Percentiles rank a stretch among this genome's conserved stretches.
Evolutionary conservation across 92 coral and sea anemone genomes (phyloP).

Genomic region (Hydrozoanthus gracilis): DNA sequence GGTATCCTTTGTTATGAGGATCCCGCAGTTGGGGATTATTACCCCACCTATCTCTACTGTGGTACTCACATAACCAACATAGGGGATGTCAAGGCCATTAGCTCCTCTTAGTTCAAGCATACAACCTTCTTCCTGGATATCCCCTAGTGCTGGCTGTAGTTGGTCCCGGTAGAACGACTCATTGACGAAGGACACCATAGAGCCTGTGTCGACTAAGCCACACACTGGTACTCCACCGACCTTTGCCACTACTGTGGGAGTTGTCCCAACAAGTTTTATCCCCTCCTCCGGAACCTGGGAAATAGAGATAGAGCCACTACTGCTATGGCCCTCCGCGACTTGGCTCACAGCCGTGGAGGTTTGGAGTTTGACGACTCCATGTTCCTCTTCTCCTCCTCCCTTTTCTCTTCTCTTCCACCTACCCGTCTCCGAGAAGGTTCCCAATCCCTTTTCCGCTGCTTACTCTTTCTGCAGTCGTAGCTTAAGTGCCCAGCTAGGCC

Average conservation of each 20-base stretch:
- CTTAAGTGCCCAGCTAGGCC: no score
- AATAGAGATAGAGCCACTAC: no score
- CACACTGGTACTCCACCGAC: conserved; percentile 52
- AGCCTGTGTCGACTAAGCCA: conserved; percentile 68
- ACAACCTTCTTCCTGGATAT: not conserved
- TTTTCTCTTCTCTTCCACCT: no score
- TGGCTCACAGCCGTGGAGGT: no score
- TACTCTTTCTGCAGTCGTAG: no score
- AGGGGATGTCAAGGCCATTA: conserved; percentile 71
- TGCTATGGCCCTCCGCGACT: no score
- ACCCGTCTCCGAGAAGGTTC: no score
- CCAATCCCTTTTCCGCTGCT: no score
- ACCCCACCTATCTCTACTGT: conserved; percentile 56
- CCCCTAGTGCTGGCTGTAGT: conserved; percentile 45
- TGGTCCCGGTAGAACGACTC: conserved; percentile 57
- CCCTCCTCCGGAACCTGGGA: no score
- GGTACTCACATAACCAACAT: conserved; percentile 63
- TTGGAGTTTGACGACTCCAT: no score
- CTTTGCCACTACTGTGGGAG: conserved; percentile 46
- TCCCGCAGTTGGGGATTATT: conserved; percentile 53
- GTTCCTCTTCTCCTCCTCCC: no score
- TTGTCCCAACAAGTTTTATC: not conserved
- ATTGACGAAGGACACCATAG: conserved; percentile 60
- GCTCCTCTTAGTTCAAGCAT: conserved; percentile 56
- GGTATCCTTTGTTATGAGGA: conserved; percentile 54